phyloP scores from a whole-genome alignment of 2,797 vertebrate genomes.

The Poecilia gillii region DNA sequence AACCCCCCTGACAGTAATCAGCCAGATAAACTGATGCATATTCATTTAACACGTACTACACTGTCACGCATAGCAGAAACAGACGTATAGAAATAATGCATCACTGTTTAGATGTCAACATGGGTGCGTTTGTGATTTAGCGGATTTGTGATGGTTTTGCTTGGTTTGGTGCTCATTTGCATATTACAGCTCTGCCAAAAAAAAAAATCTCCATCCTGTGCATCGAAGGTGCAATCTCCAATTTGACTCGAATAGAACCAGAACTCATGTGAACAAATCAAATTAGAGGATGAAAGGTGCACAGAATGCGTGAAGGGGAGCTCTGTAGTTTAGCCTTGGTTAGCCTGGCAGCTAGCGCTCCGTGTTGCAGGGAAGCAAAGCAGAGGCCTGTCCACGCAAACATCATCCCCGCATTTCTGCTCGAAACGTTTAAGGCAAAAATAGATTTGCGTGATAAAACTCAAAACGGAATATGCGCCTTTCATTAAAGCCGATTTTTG shows the following conservation, averaged over 20 bases:
- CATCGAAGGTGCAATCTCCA: conserved; percentile 2
- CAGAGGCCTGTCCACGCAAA: conserved; percentile 62
- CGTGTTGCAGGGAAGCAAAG: conserved; percentile 50
- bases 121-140: conserved; percentile 37
- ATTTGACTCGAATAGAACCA: background rate
- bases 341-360: conserved; percentile 71
- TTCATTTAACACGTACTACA: conserved; percentile 19
- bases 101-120: conserved; percentile 20
- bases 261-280: background rate
- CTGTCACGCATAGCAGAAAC: background rate
- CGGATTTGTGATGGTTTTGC: conserved; percentile 46
- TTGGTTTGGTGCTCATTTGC: conserved; percentile 56
- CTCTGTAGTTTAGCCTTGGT: conserved; percentile 55
- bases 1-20: conserved; percentile 65
- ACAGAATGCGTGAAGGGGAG: conserved; percentile 23
- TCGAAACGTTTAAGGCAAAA: background rate
- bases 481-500: conserved; percentile 12
- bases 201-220: background rate
- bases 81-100: background rate
- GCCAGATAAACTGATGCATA: conserved; percentile 57
- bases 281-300: conserved; percentile 16
- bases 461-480: background rate
- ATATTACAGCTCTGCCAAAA: conserved; percentile 46
- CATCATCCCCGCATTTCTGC: conserved; percentile 16
- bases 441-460: background rate